A percentile compares a stretch with the other conserved stretches of the same genome.
Conservation (phyloP, 2,888 invertebrate genomes). For the Troglohyphantes excavatus region DNA sequence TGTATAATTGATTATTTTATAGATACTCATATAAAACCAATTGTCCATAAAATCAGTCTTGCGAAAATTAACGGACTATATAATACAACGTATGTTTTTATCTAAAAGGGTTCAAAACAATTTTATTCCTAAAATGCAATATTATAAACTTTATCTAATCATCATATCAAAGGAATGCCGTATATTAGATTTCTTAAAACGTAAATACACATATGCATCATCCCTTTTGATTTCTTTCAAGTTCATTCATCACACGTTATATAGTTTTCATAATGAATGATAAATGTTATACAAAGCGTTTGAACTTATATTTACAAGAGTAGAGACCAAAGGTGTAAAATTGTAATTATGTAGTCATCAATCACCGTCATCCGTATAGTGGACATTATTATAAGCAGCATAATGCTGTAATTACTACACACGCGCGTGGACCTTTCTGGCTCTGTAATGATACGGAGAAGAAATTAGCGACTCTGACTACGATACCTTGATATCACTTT, state of each 20-base stretch:
- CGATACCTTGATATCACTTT: conserved; percentile 56
- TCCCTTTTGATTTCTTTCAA: too few species aligned
- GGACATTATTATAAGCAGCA: conserved; percentile 56
- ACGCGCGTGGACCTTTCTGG: conserved; percentile 27
- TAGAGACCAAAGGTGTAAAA: conserved; percentile 43
- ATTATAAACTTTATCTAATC: too few species aligned
- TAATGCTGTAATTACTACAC: conserved; percentile 65
- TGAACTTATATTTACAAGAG: not conserved
- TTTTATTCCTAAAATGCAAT: too few species aligned
- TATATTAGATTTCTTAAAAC: too few species aligned
- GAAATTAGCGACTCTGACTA: conserved; percentile 66
- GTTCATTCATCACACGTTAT: not conserved
- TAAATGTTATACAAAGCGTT: conserved; percentile 40
- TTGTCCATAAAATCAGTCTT: too few species aligned
- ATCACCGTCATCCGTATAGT: conserved; percentile 60
- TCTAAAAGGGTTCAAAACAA: too few species aligned
- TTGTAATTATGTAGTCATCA: conserved; percentile 68
- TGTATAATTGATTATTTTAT: too few species aligned
- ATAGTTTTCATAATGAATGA: not conserved
- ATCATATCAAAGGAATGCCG: too few species aligned
- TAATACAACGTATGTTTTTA: too few species aligned
- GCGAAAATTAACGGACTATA: too few species aligned
- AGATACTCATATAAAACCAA: too few species aligned
- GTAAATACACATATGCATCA: too few species aligned
- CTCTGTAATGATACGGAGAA: conserved; percentile 63